Conservation (phyloP, 2,888 invertebrate species). For the Pollenia angustigena region DNA sequence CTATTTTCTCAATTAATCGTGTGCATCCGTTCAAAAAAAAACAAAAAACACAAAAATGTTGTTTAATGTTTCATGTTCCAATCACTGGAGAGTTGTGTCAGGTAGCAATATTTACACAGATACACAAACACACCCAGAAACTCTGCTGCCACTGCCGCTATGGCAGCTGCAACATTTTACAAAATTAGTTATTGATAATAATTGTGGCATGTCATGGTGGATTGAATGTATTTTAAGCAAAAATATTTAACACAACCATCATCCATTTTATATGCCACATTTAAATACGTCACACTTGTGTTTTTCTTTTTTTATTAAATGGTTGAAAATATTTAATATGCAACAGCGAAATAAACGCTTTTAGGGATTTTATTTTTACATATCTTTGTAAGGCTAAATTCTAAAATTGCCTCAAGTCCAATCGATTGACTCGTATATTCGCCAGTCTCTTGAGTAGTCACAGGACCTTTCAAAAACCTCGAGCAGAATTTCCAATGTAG, state of each 20-base stretch:
- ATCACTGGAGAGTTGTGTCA: constrained; percentile 55
- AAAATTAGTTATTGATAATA: constrained; percentile 69
- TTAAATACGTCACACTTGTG: not conserved
- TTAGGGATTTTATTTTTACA: not conserved
- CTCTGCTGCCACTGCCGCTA: not conserved
- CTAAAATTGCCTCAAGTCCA: not conserved
- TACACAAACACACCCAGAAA: constrained; percentile 3
- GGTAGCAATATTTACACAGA: constrained; percentile 38
- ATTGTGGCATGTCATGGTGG: constrained; percentile 70
- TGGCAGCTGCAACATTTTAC: constrained; percentile 54
- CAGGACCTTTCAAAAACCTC: no score
- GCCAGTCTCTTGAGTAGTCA: no score
- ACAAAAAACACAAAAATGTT: constrained; percentile 8
- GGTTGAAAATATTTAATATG: not conserved
- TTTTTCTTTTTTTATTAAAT: not conserved
- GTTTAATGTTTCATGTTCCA: constrained; percentile 46
- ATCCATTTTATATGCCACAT: constrained; percentile 2
- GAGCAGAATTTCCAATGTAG: no score
- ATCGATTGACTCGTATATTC: not conserved
- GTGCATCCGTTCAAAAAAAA: constrained; percentile 52
- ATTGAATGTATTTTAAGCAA: constrained; percentile 24
- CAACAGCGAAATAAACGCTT: not conserved
- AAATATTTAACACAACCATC: constrained; percentile 1
- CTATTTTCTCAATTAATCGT: constrained; percentile 63
- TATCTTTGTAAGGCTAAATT: not conserved